phyloP scores from a whole-genome alignment of 2,888 invertebrate genomes.

The Ethmia dodecea region DNA sequence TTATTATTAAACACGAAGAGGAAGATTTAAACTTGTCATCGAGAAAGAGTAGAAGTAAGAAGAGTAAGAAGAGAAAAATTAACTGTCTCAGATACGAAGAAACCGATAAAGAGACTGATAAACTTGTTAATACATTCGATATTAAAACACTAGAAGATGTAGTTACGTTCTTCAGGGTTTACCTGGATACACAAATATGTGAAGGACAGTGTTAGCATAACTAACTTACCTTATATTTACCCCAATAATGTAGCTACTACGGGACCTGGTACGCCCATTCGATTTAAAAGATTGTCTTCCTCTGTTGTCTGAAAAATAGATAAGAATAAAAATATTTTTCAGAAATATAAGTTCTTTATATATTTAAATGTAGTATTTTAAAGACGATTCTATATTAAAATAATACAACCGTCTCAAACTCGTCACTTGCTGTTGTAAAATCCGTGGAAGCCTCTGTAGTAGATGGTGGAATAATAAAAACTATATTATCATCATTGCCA shows the following conservation, averaged over 20 bases:
- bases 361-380: no score
- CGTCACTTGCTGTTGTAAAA: no score
- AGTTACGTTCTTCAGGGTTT: conserved; percentile 33
- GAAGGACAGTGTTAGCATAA: conserved; percentile 23
- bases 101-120: conserved; percentile 27
- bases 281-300: conserved; percentile 13
- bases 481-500: no score
- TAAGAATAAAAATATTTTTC: no score
- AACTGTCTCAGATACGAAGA: conserved; percentile 40
- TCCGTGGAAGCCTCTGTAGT: no score
- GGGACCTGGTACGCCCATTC: conserved; percentile 17
- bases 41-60: conserved; percentile 4
- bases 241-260: conserved; percentile 42
- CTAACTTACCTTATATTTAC: conserved; percentile 14
- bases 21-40: not conserved
- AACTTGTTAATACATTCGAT: conserved; percentile 29
- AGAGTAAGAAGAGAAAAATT: conserved; percentile 10
- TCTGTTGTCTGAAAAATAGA: conserved; percentile 30
- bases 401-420: no score
- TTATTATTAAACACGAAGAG: not conserved
- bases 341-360: no score
- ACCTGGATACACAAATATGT: conserved; percentile 40
- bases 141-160: conserved; percentile 43
- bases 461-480: no score
- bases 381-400: no score